Percentiles rank a stretch among this genome's conserved stretches.
Conservation (phyloP, 2,888 invertebrate genomes). For the Rhodophaea formosa region DNA sequence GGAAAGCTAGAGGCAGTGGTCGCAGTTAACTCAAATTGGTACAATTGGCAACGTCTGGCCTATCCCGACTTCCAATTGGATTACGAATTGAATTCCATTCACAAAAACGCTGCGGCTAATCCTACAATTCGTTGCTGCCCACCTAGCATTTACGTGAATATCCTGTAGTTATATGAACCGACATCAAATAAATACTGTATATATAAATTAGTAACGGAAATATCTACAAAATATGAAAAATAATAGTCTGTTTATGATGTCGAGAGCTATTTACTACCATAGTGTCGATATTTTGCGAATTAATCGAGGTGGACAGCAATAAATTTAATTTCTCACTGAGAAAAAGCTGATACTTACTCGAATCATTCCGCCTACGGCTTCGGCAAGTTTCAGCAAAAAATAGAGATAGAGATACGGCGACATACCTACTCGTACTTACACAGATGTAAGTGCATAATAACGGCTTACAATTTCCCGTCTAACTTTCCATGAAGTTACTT, state of each 20-base stretch:
- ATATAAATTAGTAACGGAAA: no score
- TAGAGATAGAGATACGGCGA: neutral
- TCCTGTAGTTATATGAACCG: no score
- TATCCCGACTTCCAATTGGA: conserved; percentile 54
- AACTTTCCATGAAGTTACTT: conserved; percentile 20
- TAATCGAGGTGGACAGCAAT: no score
- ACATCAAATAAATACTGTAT: no score
- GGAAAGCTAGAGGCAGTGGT: conserved; percentile 35
- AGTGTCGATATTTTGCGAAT: no score
- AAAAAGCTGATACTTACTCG: no score
- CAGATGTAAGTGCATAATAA: neutral
- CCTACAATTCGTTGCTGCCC: conserved; percentile 18
- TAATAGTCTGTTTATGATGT: no score
- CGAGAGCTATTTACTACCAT: no score
- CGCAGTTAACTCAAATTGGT: conserved; percentile 60
- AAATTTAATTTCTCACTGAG: no score
- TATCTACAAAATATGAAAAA: no score
- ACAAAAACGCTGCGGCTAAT: conserved; percentile 35
- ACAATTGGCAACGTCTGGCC: conserved; percentile 51
- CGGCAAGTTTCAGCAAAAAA: no score
- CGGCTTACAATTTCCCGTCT: conserved; percentile 2
- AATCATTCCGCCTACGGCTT: no score
- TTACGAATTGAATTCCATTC: conserved; percentile 52
- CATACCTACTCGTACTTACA: neutral
- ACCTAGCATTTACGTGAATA: neutral